Percentiles rank a stretch among this genome's conserved stretches.
Conservation (phyloP, 2,888 invertebrate genomes). For the Pristionchus arcanus region DNA sequence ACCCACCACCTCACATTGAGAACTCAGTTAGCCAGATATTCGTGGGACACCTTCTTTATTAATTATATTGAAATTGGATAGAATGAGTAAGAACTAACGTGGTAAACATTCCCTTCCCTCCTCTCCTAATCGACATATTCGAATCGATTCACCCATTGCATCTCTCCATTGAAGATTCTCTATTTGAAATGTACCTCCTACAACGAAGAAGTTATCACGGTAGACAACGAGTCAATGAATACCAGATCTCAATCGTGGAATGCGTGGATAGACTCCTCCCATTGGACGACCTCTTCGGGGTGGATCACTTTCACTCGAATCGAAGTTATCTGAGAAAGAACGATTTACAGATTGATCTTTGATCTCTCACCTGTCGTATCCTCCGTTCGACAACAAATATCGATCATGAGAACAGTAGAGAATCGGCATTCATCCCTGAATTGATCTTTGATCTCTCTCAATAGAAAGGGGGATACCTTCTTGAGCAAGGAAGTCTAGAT, state of each 20-base stretch:
- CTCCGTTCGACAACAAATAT: slow-evolving; percentile 67
- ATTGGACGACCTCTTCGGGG: neutral
- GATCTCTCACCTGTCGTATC: slow-evolving; percentile 23
- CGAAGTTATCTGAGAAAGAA: neutral
- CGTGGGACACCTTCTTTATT: no score
- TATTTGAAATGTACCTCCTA: neutral
- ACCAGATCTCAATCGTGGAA: slow-evolving; percentile 20
- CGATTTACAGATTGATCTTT: neutral
- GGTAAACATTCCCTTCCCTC: neutral
- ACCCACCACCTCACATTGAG: no score
- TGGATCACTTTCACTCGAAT: neutral
- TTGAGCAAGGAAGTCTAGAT: slow-evolving; percentile 60
- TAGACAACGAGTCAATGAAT: neutral
- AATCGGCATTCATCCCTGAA: slow-evolving; percentile 65
- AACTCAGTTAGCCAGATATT: no score
- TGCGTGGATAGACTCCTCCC: slow-evolving; percentile 9
- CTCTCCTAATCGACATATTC: slow-evolving; percentile 37
- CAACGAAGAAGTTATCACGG: neutral
- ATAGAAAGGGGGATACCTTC: neutral
- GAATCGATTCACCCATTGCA: slow-evolving; percentile 25
- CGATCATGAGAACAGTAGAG: slow-evolving; percentile 65
- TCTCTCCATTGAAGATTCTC: slow-evolving; percentile 34
- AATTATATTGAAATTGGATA: neutral
- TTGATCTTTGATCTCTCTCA: neutral
- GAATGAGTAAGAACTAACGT: neutral